These are phyloP conservation scores for Tonatia bakeri DNA, from an alignment of 2,113 vertebrate species.

Conservation along the genomic window DNA sequence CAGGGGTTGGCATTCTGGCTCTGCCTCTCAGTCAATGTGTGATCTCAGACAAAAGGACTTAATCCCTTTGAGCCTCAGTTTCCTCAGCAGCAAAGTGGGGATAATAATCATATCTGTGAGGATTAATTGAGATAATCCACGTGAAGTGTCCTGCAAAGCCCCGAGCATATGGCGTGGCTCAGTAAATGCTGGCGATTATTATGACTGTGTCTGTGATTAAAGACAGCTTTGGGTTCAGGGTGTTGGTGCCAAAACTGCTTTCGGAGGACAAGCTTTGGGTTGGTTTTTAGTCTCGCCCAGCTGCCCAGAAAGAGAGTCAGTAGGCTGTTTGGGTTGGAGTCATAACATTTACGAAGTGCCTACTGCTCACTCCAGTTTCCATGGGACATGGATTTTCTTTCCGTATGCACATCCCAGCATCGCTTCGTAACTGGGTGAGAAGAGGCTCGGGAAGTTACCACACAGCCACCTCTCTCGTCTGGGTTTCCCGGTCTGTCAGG, in stretches of 20 bases:
- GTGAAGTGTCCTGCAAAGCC: constrained; percentile 7
- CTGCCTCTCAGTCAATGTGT: background rate
- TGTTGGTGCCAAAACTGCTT: constrained; percentile 60
- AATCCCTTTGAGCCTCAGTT: constrained; percentile 61
- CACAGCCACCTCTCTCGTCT: background rate
- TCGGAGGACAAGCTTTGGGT: constrained; percentile 36
- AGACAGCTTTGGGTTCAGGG: constrained; percentile 33
- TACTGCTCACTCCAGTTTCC: background rate
- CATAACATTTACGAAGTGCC: constrained; percentile 19
- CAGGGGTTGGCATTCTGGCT: background rate
- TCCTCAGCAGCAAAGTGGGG: constrained; percentile 51
- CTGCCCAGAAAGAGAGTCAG: constrained; percentile 42
- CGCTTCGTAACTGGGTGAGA: background rate
- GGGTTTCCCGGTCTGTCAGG: background rate
- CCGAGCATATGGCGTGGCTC: constrained; percentile 48
- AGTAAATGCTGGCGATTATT: constrained; percentile 34
- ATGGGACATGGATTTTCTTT: constrained; percentile 6
- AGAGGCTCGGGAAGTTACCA: background rate
- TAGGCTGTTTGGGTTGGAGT: background rate
- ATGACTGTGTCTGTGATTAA: constrained; percentile 59
- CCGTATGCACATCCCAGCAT: background rate
- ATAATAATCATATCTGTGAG: background rate
- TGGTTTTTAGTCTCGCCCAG: constrained; percentile 13
- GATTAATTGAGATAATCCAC: constrained; percentile 51
- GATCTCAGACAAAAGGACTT: background rate